Evolutionary conservation across 2,888 invertebrate species (phyloP), one percentile per base, ranked within the genome.

Genomic region (Oxycera nigricornis): DNA sequence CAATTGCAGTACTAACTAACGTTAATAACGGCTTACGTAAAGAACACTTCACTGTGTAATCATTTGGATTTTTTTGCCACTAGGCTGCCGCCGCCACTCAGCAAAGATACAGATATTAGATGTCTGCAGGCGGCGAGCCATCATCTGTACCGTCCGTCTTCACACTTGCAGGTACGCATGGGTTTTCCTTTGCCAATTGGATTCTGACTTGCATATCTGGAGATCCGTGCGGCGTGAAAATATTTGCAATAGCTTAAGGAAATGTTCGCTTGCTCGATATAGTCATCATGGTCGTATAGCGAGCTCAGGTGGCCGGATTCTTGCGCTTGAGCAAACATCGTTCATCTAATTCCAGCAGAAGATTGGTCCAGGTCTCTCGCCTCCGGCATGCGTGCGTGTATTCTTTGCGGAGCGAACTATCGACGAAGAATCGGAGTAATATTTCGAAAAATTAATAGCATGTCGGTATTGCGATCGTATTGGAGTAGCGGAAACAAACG

Each of bases 401-500:
- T 24, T 59, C 6, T 22, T 2, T 22, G 20, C 17, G 11, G 24
- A 55, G 2, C 55, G 14, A 55, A 24, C 55, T 55, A 55, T 59
- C 59, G 59, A 59, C 30, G 30, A 59, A 59, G 30, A 11, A 28
- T 30, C 30, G 28, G 30, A 59, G 28, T 24, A 59, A 59, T 59
- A 28, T 59, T 59, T 55, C 55, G 17, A 24, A 55, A 55, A 55
- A 59, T 11, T 59, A 28, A 59, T 59, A 9, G 59, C 28, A 30
- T 59, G n/a, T n/a, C 59, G 59, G 7, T 30, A 28, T 28, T 59
- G 59, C 9, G 28, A 9, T 59, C 59, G 59, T 11, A 59, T 30
- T 59, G 14, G 30, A 59, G 30, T 30, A 59, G 28, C 59, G 59
- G 59, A 59, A 59, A 59, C 59, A 59, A n/a, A 59, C 59, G 24